Percentiles rank a stretch among this genome's conserved stretches.
Conservation (phyloP, 1,140 invertebrate species). For the Penaeus vannamei region DNA sequence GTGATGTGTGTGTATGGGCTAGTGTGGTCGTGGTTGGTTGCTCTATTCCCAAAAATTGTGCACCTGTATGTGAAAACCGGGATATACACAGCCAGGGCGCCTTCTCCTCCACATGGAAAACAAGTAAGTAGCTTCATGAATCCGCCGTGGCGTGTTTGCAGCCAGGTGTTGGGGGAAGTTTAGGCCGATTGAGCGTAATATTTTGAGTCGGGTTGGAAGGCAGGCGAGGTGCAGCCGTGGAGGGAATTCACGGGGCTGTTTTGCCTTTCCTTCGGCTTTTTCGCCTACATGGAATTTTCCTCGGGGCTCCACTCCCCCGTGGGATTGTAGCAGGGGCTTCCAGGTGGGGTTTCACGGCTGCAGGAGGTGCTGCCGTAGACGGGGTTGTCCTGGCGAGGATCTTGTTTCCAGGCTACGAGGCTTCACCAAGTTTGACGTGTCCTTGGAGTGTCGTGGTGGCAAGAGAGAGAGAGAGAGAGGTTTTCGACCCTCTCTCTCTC, state of each 20-base stretch:
- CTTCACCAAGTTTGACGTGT: conserved; percentile 40
- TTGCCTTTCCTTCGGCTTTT: not conserved
- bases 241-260: not conserved
- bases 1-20: conserved; percentile 48
- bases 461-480: conserved; percentile 22
- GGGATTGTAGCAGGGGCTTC: no score
- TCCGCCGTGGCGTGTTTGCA: not conserved
- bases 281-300: not conserved
- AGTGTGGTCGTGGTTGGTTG: conserved; percentile 43
- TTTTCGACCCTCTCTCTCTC: conserved; percentile 46
- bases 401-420: conserved; percentile 35
- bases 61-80: conserved; percentile 24
- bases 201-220: conserved; percentile 35
- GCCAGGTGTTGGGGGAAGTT: not conserved
- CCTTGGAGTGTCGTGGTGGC: conserved; percentile 25
- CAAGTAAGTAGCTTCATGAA: conserved; percentile 4
- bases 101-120: conserved; percentile 44
- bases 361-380: not conserved
- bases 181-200: conserved; percentile 35
- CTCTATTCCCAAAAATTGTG: not conserved
- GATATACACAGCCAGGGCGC: conserved; percentile 6
- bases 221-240: conserved; percentile 28
- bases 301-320: not conserved
- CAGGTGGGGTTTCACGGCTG: not conserved
- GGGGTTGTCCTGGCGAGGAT: not conserved